Evolutionary conservation across 2,888 invertebrate species (phyloP).

Genomic region (Pristionchus fissidentatus): DNA sequence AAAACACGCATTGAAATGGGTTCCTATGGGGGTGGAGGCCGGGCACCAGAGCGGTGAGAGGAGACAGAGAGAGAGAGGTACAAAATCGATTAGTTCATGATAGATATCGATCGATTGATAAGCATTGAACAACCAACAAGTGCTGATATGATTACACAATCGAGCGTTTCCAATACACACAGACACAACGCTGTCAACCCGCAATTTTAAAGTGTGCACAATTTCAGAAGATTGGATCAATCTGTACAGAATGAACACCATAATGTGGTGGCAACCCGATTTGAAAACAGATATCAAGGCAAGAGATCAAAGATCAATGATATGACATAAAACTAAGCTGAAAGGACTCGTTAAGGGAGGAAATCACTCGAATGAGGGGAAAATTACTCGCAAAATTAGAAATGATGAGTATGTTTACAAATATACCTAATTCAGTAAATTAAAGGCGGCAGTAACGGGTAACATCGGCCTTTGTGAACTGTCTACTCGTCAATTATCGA

Average conservation of each 20-base stretch:
- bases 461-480: too few species aligned
- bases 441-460: too few species aligned
- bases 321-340: constrained; percentile 2
- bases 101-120: not conserved
- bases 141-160: not conserved
- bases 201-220: not conserved
- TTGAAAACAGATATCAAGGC: constrained; percentile 1
- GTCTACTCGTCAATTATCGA: too few species aligned
- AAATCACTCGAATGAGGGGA: not conserved
- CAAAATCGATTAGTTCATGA: not conserved
- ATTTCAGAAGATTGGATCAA: too few species aligned
- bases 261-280: constrained; percentile 47
- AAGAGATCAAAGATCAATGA: constrained; percentile 34
- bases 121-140: constrained; percentile 24
- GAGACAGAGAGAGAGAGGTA: not conserved
- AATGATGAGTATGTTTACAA: constrained; percentile 19
- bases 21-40: constrained; percentile 26
- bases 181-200: not conserved
- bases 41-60: not conserved
- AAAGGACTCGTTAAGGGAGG: not conserved
- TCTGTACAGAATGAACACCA: constrained; percentile 37
- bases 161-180: not conserved
- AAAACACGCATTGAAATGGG: constrained; percentile 4
- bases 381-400: not conserved
- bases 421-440: constrained; percentile 21